Conservation (phyloP, 1,140 invertebrate genomes). For the honey bee (Apis mellifera) region Amel_HAv3.1 CM009934.2:9525501-9526000, state of each 20-base stretch:
- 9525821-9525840: too few relatives aligned
- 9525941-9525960: constrained; percentile 29
- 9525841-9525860: background rate
- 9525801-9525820: constrained; percentile 11
- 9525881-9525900: constrained; percentile 32
- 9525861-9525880: constrained; percentile 43
- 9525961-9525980: constrained; percentile 23
- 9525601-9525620: background rate
- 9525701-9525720: constrained; percentile 41
- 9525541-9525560: background rate
- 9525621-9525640: background rate
- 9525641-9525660: constrained; percentile 24
- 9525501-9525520: too few relatives aligned
- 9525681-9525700: background rate
- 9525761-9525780: constrained; percentile 19
- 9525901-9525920: constrained; percentile 24
- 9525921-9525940: constrained; percentile 31
- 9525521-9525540: background rate
- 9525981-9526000: constrained; percentile 43
- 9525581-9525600: background rate
- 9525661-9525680: constrained; percentile 6
- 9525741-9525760: constrained; percentile 33
- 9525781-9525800: constrained; percentile 25
- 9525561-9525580: background rate
- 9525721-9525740: constrained; percentile 43